Conservation (phyloP, 1,140 invertebrate species). For the Drosophila willistoni region DNA sequence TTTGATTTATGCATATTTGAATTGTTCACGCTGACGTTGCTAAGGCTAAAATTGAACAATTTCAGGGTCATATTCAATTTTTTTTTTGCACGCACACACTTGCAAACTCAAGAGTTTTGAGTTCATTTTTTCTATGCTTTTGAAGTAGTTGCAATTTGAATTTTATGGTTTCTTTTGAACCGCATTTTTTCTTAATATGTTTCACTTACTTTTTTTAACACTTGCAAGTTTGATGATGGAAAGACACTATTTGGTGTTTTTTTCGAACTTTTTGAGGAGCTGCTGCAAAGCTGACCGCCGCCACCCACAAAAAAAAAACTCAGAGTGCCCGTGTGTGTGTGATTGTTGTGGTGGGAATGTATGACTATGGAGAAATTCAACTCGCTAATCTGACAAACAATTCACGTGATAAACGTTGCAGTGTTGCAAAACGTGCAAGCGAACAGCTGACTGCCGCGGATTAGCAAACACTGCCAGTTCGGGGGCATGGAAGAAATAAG, state of each 20-base stretch:
- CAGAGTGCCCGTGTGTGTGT: constrained; percentile 46
- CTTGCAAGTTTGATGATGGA: constrained; percentile 44
- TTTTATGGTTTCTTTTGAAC: constrained; percentile 25
- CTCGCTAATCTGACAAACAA: constrained; percentile 61
- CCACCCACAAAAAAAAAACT: constrained; percentile 67
- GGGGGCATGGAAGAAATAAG: constrained; percentile 24
- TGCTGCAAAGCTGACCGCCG: constrained; percentile 68
- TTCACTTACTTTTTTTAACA: constrained; percentile 59
- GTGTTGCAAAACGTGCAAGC: constrained; percentile 22
- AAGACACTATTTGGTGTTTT: constrained; percentile 48
- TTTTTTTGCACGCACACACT: constrained; percentile 33
- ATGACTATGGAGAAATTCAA: constrained; percentile 34
- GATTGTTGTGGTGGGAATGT: constrained; percentile 56
- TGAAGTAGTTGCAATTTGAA: not conserved
- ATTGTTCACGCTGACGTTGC: not conserved
- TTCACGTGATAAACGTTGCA: constrained; percentile 64
- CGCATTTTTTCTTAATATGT: not conserved
- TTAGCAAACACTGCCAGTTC: constrained; percentile 45
- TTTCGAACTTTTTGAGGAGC: constrained; percentile 34
- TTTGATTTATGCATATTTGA: constrained; percentile 3
- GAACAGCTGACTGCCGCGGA: constrained; percentile 31
- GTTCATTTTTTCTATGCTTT: too few relatives aligned
- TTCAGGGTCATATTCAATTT: constrained; percentile 61
- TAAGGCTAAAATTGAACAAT: constrained; percentile 24
- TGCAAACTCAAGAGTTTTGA: constrained; percentile 12